phyloP scores from a whole-genome alignment of 1,140 invertebrate species.

The Gerris buenoi region DNA sequence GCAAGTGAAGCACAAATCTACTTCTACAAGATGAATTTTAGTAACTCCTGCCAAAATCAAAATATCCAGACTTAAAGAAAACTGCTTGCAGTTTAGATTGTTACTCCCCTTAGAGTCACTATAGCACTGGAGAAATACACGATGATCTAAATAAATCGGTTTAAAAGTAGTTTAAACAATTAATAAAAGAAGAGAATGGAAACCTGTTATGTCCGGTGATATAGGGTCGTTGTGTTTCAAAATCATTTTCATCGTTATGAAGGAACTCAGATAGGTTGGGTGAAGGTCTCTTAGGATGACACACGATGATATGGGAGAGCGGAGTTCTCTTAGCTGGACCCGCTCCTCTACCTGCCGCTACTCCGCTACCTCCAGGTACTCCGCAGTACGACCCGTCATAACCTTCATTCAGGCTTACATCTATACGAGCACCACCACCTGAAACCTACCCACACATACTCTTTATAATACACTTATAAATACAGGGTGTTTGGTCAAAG shows the following conservation, averaged over 20 bases:
- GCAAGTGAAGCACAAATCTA: too few species aligned
- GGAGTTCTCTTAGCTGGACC: slow-evolving; percentile 71
- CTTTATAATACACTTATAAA: not conserved
- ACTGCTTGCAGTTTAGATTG: too few species aligned
- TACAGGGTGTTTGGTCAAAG: too few species aligned
- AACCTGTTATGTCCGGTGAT: slow-evolving; percentile 79
- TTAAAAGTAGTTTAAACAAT: not conserved
- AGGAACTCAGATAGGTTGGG: slow-evolving; percentile 69
- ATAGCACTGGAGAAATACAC: too few species aligned
- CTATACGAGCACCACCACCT: slow-evolving; percentile 70
- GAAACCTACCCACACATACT: slow-evolving; percentile 29
- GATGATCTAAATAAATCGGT: too few species aligned
- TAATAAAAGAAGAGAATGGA: too few species aligned
- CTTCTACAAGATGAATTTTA: too few species aligned
- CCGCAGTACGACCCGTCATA: slow-evolving; percentile 92
- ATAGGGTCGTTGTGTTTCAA: slow-evolving; percentile 64
- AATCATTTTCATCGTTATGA: slow-evolving; percentile 62
- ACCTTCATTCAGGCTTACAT: slow-evolving; percentile 85
- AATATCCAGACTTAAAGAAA: too few species aligned
- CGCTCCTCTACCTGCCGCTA: slow-evolving; percentile 46
- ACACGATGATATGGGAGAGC: slow-evolving; percentile 79
- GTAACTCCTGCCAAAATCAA: too few species aligned
- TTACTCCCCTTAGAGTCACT: too few species aligned
- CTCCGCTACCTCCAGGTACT: slow-evolving; percentile 42
- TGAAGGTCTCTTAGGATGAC: slow-evolving; percentile 54